Evolutionary conservation across 2,888 invertebrate species (phyloP).

Genomic region (Meliscaeva auricollis): DNA sequence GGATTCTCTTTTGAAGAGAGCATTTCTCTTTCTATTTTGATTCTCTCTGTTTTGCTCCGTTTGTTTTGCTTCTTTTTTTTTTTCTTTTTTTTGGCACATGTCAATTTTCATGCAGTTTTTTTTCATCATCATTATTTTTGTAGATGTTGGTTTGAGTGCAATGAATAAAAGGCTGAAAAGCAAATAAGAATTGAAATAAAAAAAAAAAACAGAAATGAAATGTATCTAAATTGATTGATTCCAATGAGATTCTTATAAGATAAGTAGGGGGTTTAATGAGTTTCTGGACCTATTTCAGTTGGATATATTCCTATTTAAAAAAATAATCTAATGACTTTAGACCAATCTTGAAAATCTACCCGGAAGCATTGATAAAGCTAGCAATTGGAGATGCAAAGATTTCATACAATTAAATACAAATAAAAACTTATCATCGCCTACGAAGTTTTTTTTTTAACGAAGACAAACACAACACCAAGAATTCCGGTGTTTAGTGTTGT

Average conservation of each 20-base stretch:
- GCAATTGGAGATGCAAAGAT: conserved; percentile 36
- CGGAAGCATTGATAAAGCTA: conserved; percentile 36
- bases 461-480: conserved; percentile 28
- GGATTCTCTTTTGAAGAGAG: conserved; percentile 45
- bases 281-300: conserved; percentile 10
- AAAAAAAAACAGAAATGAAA: not conserved
- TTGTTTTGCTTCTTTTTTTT: conserved; percentile 63
- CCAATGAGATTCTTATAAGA: conserved; percentile 47
- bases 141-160: not conserved
- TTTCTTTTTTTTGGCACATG: conserved; percentile 68
- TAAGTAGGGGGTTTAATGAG: not conserved
- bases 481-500: not conserved
- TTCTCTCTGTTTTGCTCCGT: conserved; percentile 64
- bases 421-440: conserved; percentile 37
- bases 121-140: not conserved
- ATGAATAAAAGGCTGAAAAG: not conserved
- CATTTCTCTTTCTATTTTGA: not conserved
- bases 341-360: conserved; percentile 12
- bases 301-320: conserved; percentile 3
- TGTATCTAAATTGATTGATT: not conserved
- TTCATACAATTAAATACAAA: conserved; percentile 60
- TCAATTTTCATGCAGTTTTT: conserved; percentile 51
- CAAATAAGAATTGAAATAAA: not conserved
- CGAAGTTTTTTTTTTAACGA: conserved; percentile 6
- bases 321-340: not conserved